Evolutionary conservation across 2,797 vertebrate genomes (phyloP).

Genomic region (Phoeniculus purpureus): DNA sequence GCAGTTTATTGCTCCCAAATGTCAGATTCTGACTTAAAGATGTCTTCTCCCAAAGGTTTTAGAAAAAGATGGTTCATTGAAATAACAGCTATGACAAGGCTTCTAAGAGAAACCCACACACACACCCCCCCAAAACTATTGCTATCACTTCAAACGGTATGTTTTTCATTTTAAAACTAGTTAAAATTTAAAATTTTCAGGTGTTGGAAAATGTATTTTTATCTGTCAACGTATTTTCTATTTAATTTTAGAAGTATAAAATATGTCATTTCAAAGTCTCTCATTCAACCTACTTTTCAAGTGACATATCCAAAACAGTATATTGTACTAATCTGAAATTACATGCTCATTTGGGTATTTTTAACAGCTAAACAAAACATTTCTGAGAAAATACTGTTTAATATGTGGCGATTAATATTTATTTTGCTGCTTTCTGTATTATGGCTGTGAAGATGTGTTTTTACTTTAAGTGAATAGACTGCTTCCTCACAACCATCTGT

Average conservation of each 20-base stretch:
- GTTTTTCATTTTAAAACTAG: background rate
- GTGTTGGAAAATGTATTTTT: background rate
- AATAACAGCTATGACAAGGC: background rate
- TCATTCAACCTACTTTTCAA: background rate
- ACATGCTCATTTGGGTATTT: background rate
- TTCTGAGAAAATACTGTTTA: background rate
- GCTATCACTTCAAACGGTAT: background rate
- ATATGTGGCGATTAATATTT: background rate
- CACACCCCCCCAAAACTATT: background rate
- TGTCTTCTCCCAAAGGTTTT: background rate
- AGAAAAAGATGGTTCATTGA: background rate
- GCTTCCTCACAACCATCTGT: background rate
- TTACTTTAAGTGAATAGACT: slow-evolving; percentile 18
- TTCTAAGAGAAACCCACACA: background rate
- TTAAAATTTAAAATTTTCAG: background rate
- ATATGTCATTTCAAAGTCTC: background rate
- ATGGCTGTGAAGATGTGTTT: background rate
- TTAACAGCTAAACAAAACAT: background rate
- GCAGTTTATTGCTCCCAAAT: background rate
- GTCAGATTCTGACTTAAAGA: background rate
- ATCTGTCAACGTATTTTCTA: background rate
- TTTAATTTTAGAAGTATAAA: background rate
- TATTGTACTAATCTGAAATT: background rate
- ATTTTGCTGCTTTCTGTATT: background rate
- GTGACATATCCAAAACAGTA: background rate